These are phyloP conservation scores for Clepsis dumicolana DNA, from an alignment of 2,888 invertebrate genomes.

Conservation along the genomic window DNA sequence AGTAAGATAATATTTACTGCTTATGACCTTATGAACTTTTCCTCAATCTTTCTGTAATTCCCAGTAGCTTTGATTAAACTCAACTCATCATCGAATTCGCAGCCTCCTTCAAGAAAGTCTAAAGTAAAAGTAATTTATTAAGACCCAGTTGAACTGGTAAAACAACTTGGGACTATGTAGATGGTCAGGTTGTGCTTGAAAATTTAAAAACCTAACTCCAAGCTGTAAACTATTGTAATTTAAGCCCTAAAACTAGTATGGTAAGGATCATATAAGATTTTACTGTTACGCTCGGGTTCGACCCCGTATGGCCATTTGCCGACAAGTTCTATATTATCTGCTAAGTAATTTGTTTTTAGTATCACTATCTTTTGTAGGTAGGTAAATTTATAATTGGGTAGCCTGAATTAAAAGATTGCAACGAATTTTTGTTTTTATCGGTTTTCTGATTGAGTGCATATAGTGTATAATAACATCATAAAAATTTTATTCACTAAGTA, in stretches of 20 bases:
- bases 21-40: no score
- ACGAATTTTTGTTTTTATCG: no score
- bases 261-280: neutral
- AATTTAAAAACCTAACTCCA: neutral
- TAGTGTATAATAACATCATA: no score
- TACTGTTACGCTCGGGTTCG: neutral
- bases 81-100: neutral
- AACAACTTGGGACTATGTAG: neutral
- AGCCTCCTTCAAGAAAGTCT: neutral
- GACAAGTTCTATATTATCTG: neutral
- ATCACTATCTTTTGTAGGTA: neutral
- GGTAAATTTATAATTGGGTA: no score
- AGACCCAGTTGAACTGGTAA: neutral
- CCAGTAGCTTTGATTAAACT: no score
- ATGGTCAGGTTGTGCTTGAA: neutral
- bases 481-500: no score
- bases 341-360: neutral
- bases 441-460: no score
- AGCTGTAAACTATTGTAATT: neutral
- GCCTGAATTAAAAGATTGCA: no score
- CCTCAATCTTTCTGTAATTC: neutral
- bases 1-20: no score
- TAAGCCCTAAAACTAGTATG: neutral
- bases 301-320: constrained; percentile 3
- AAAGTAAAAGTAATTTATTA: neutral